Evolutionary conservation across 2,888 invertebrate genomes (phyloP), one percentile per base, ranked within the genome.

Genomic region (Nysson spinosus): DNA sequence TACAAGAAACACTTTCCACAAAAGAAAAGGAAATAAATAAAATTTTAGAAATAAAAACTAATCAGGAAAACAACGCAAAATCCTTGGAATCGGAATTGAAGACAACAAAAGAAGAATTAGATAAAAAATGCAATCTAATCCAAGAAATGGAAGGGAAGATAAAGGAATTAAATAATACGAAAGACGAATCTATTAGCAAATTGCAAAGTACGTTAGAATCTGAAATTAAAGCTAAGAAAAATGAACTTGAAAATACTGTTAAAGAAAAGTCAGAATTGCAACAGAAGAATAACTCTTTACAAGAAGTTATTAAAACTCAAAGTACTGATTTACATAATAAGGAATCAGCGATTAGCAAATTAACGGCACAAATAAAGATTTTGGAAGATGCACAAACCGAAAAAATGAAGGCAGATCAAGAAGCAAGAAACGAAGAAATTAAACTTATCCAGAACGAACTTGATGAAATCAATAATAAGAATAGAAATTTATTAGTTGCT

Each of bases 301-400:
- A 74, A 32, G 57, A 63, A 9, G 14, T 60, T 6, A 67, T 72
- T 64, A 74, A 88, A 16, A 89, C 89, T 78, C 88, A 89, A 26
- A 88, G 88, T 81, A 85, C 87, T 22, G 90, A 90, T 75, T 79
- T 89, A 9, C 88, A 88, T 80, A 88, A 88, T 0, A 89, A 89
- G 75, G 70, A 85, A 71, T 88, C 88, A 81, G 85, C 88, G 19
- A 81, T 90, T 3, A 72, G 65, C 47, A 89, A 90, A 83, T 89
- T 90, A 79, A 89, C 89, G 72, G 87, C 88, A 1, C 89, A 90
- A 85, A 81, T 90, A 22, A 69, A 80, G 20, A 83, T 87, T 75
- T 77, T 88, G 5, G 88, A 83, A 61, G 88, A 88, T 88, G 1
- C 85, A 82, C 68, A 88, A 88, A 84, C 79, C 80, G 89, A 81